Base-by-base conservation (phyloP, 2,888 invertebrate genomes). In the Mesorhabditis spiculigera region DNA sequence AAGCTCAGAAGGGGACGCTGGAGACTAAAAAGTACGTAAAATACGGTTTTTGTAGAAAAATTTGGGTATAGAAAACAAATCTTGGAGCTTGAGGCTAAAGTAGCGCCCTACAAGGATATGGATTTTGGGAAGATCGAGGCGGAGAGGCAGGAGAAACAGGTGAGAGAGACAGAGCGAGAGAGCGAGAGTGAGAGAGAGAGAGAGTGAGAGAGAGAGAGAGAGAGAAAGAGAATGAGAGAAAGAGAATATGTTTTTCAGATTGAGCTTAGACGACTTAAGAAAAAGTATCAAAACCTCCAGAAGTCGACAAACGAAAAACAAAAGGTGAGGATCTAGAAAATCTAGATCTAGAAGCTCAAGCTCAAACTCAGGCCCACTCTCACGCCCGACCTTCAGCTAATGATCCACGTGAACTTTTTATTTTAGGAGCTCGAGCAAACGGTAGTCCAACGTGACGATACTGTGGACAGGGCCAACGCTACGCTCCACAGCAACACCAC, bases 341-440 rank as follows among this genome's bases (percentile, higher is more conserved):
- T 28, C 3, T 28, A 28, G 28, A 28, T 28, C 28, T 28, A 28
- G 28, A 28, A 28, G 28, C 28, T 28, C 28, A 28, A 28, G 28
- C 28, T 3, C 28, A 28, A 28, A 3, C 28, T 28, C 28, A 28
- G 3, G 28, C 28, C 28, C 28, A 28, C 28, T 50, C 58, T 50
- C 58, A 50, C 58, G n/a, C 8, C n/a, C 2, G 0, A 50, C 2
- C n/a, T 50, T 3, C 58, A 50, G 58, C 58, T 50, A 50, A 50
- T 13, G 58, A 50, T 50, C n/a, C 8, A n/a, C 58, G 8, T 13
- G n/a, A 50, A n/a, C 58, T 10, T 10, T 50, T 50, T 50, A 50
- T 50, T 50, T n/a, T n/a, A 50, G 58, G 58, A 50, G n/a, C 58
- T 50, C 58, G 58, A 50, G n/a, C 58, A 13, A 50, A 50, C 58